Evolutionary conservation across 2,888 invertebrate genomes (phyloP), one percentile per base, ranked within the genome.

Genomic region (Oxyteleia sp.): DNA sequence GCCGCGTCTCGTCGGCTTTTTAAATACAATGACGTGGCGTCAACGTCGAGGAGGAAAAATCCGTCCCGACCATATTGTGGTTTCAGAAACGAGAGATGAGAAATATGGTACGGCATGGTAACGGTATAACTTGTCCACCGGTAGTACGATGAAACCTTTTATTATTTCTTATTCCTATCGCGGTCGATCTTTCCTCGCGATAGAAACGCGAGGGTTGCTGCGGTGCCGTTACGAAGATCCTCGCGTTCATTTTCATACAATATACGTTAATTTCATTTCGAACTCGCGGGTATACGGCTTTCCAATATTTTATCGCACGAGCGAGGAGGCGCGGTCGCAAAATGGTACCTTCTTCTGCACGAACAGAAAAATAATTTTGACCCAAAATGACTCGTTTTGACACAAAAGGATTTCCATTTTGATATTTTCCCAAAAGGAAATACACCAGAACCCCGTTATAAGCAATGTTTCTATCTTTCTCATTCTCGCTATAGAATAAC

Each of bases 101-200:
- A 72, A n/a, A 63, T 55, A 75, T 53, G 66, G 53, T n/a, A n/a
- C n/a, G n/a, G n/a, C n/a, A n/a, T 75, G 51, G 41, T 85, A 87
- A 85, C 85, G 85, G 82, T 87, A 76, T 16, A 87, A 86, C 78
- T 76, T 79, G 76, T 49, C 84, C 80, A 76, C 83, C 69, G 78
- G 72, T 72, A 81, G 80, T 69, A 32, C 66, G 68, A 68, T 76
- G 69, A 71, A 74, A 75, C 78, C 78, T 85, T 83, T 84, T 85
- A 86, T 85, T 87, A 85, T 75, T 85, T 82, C 82, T 80, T 76
- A 64, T 74, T 69, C 59, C 51, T 69, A 74, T 74, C 82, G 61
- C 59, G 69, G 55, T 59, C 63, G 55, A 72, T 83, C 79, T 72
- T 68, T 15, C 53, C 38, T 49, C 35, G 63, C 51, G 71, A 66